A percentile compares a stretch with the other conserved stretches of the same genome.
phyloP scores from a whole-genome alignment of 2,113 vertebrate genomes.

The Morone saxatilis region DNA sequence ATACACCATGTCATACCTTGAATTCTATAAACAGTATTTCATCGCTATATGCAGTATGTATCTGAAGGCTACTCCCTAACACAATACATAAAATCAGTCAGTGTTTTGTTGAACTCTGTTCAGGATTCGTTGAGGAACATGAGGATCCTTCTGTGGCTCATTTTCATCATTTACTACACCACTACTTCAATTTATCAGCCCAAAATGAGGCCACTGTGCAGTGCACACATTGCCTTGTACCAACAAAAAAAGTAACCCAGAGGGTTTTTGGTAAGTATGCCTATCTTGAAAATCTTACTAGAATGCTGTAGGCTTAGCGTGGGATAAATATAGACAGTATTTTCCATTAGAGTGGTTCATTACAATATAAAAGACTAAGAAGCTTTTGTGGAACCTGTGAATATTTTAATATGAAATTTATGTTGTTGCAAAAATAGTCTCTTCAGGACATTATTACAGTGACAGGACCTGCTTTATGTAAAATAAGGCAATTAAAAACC shows the following conservation, averaged over 20 bases:
- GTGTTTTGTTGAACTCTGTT: slow-evolving; percentile 22
- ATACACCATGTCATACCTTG: background rate
- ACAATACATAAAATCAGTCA: background rate
- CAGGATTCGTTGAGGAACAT: slow-evolving; percentile 12
- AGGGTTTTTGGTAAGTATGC: slow-evolving; percentile 50
- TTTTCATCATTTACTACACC: slow-evolving; percentile 36
- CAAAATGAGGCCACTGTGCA: slow-evolving; percentile 18
- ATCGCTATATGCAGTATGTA: background rate
- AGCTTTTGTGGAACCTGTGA: slow-evolving; percentile 26
- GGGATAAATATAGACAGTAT: slow-evolving; percentile 45
- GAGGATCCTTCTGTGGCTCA: slow-evolving; percentile 9
- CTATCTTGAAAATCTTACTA: slow-evolving; percentile 50
- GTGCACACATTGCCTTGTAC: slow-evolving; percentile 23
- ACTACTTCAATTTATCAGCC: slow-evolving; percentile 33
- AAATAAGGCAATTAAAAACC: background rate
- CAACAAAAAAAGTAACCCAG: slow-evolving; percentile 27
- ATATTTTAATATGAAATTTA: slow-evolving; percentile 41
- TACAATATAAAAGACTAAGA: slow-evolving; percentile 37
- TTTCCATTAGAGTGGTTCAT: slow-evolving; percentile 42
- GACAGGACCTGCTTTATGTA: background rate
- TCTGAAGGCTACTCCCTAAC: slow-evolving; percentile 4
- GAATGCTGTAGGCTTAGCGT: slow-evolving; percentile 33
- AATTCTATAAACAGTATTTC: slow-evolving; percentile 3
- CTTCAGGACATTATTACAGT: background rate
- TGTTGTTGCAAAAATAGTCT: background rate